A percentile compares a stretch with the other conserved stretches of the same genome.
Conservation (phyloP, 92 coral and sea anemone species). For the Porites lobata region DNA sequence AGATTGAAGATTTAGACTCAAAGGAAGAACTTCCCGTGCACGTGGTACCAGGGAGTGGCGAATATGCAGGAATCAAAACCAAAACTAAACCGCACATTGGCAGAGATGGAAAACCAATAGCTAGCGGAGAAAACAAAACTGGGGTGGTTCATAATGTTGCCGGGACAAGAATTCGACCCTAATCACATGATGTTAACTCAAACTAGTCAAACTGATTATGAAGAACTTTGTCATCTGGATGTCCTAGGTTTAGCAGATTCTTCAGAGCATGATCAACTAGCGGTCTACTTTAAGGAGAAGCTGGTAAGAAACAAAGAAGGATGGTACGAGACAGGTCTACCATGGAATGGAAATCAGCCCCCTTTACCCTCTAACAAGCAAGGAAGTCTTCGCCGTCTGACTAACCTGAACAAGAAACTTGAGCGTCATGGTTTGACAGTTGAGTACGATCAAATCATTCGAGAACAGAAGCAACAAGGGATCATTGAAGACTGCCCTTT, state of each 20-base stretch:
- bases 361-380: slow-evolving; percentile 3
- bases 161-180: slow-evolving; percentile 32
- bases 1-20: slow-evolving; percentile 16
- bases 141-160: background rate
- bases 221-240: slow-evolving; percentile 24
- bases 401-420: slow-evolving; percentile 17
- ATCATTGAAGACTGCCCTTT: slow-evolving; percentile 31
- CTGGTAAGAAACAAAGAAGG: background rate
- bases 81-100: slow-evolving; percentile 14
- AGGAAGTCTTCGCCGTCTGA: slow-evolving; percentile 40
- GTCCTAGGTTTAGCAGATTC: slow-evolving; percentile 28
- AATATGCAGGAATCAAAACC: slow-evolving; percentile 25
- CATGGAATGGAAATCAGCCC: slow-evolving; percentile 35
- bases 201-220: slow-evolving; percentile 20
- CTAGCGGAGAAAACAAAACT: slow-evolving; percentile 21
- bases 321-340: slow-evolving; percentile 28
- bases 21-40: slow-evolving; percentile 15
- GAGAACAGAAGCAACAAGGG: background rate
- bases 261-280: slow-evolving; percentile 15
- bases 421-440: background rate
- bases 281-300: slow-evolving; percentile 22
- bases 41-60: slow-evolving; percentile 28
- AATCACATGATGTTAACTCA: slow-evolving; percentile 5
- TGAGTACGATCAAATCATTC: slow-evolving; percentile 16
- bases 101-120: slow-evolving; percentile 23